Base-by-base conservation (phyloP, 2,797 vertebrate genomes). In the Caiman crocodilus region DNA sequence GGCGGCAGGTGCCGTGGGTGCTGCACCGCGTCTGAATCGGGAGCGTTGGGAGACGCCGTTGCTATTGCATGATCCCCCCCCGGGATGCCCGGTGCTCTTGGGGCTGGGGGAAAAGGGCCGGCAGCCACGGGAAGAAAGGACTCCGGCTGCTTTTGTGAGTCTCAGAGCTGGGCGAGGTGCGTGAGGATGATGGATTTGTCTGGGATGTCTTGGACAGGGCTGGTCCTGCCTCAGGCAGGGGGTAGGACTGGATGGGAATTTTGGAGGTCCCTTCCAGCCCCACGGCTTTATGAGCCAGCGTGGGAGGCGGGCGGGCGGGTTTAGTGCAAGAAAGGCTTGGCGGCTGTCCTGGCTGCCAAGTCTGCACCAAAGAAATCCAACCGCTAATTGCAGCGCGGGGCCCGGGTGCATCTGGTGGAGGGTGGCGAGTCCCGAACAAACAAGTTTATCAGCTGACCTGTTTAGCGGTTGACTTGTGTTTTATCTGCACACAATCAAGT, bases 381-480 rank as follows among this genome's bases (percentile, higher is more conserved):
- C 92, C 71, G 92, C 96, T 97, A 96, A 97, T 96, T 96, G 97
- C 79, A 80, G 95, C 90, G 42, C 85, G 87, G 81, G 96, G 94
- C 96, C 94, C 94, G 95, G 94, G 96, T 83, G 93, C 95, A 93
- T 94, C 96, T 96, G 96, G 96, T 67, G 3, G 79, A 96, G 84
- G 96, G 97, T 97, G 97, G 97, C 97, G 97, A 96, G 97, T 98
- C 98, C 98, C 95, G 95, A 98, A 96, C 98, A 98, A 98, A 99
- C 98, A 98, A 98, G 98, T 98, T 99, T 98, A 98, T 99, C 98
- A 98, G 98, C 98, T 98, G 98, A 98, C 98, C 98, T 96, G 98
- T 98, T 99, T 96, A 97, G 97, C 98, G 98, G 97, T 98, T 98
- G 98, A 98, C 98, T 98, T 98, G 98, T 98, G 98, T 98, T 98